Evolutionary conservation across 2,113 vertebrate species (phyloP).

Genomic region (Pluvianellus socialis): DNA sequence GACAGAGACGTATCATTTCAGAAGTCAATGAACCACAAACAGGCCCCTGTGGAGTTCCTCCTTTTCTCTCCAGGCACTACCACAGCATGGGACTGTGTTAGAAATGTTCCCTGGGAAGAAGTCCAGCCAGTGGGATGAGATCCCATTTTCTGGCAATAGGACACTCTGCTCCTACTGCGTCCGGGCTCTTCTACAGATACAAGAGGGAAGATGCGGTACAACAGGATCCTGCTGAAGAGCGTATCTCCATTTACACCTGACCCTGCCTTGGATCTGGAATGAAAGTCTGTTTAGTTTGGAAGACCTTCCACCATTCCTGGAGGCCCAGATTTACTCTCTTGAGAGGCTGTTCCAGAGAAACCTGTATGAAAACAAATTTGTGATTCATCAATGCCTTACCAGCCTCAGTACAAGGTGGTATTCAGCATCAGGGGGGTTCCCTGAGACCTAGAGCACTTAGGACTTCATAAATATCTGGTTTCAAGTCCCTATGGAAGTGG

Average conservation of each 20-base stretch:
- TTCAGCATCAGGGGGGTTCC: not conserved
- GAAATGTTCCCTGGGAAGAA: not conserved
- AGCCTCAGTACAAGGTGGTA: not conserved
- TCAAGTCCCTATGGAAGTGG: not conserved
- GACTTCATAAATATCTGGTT: not conserved
- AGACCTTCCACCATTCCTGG: not conserved
- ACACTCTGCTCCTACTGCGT: not conserved
- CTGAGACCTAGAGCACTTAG: not conserved
- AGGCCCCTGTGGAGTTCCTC: not conserved
- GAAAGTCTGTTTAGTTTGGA: not conserved
- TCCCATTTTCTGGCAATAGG: not conserved
- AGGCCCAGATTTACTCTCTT: not conserved
- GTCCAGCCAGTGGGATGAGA: not conserved
- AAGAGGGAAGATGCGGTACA: not conserved
- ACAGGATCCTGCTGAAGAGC: not conserved
- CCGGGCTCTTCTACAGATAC: not conserved
- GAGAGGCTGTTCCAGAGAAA: not conserved
- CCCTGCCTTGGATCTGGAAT: not conserved
- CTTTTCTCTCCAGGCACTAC: not conserved
- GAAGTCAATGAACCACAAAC: not conserved
- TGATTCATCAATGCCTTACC: not conserved
- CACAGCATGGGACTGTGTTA: not conserved
- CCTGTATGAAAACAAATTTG: not conserved
- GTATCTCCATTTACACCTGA: not conserved
- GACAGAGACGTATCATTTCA: slow-evolving; percentile 3